Percentiles rank a stretch among this genome's conserved stretches.
Evolutionary conservation across 2,113 vertebrate genomes (phyloP).

Genomic region (Pteronura brasiliensis): DNA sequence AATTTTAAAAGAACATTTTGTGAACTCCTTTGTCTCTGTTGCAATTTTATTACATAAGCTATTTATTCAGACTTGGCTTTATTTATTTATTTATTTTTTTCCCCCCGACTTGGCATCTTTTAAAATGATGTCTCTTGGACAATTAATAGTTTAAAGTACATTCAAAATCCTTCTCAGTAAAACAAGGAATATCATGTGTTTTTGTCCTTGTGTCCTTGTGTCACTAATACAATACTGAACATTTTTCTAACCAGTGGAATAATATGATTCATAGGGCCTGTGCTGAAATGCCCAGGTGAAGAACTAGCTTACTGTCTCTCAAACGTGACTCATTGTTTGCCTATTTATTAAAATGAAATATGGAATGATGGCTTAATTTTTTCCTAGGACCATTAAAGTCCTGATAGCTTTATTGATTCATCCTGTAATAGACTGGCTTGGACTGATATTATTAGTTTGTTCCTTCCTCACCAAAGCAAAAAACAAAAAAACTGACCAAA

Average conservation of each 20-base stretch:
- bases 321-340: neutral
- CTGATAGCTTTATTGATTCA: neutral
- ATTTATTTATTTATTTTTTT: neutral
- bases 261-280: neutral
- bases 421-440: neutral
- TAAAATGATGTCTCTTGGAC: neutral
- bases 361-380: neutral
- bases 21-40: neutral
- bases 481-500: neutral
- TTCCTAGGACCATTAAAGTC: neutral
- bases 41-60: neutral
- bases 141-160: neutral
- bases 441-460: neutral
- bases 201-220: neutral
- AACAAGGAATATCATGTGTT: neutral
- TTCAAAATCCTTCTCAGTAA: neutral
- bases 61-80: neutral
- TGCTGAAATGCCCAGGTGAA: neutral
- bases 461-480: neutral
- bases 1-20: neutral
- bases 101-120: neutral
- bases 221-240: neutral
- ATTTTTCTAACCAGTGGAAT: neutral
- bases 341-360: constrained; percentile 7
- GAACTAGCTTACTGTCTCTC: neutral